Evolutionary conservation across 1,140 invertebrate genomes (phyloP).

Genomic region (Neodiprion fabricii): DNA sequence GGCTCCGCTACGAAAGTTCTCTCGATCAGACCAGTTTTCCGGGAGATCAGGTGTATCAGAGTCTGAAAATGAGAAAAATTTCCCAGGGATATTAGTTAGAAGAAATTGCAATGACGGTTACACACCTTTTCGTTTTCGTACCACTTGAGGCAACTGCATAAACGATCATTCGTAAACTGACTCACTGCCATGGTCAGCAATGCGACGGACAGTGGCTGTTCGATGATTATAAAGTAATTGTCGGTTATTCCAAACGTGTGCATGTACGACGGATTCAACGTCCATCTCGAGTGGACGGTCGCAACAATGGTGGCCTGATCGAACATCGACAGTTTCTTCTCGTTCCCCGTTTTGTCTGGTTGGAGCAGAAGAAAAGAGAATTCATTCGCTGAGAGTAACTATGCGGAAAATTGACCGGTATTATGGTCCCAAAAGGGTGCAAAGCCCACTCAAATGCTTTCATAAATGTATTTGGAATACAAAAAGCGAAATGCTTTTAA

Average conservation of each 20-base stretch:
- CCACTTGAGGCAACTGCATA: slow-evolving; percentile 73
- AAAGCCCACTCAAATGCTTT: too few relatives aligned
- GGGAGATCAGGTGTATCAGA: slow-evolving; percentile 74
- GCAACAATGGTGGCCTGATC: slow-evolving; percentile 73
- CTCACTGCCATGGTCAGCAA: slow-evolving; percentile 64
- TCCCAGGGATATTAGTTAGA: background rate
- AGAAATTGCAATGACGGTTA: slow-evolving; percentile 44
- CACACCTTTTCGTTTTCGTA: slow-evolving; percentile 70
- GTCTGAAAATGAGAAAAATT: slow-evolving; percentile 62
- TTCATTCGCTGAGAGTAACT: too few relatives aligned
- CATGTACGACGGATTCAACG: slow-evolving; percentile 83
- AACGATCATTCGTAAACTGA: slow-evolving; percentile 69
- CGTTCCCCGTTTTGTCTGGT: slow-evolving; percentile 35
- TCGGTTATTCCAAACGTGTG: slow-evolving; percentile 88
- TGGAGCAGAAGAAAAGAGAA: background rate
- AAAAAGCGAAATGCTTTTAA: too few relatives aligned
- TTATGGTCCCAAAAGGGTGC: too few relatives aligned
- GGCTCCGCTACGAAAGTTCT: slow-evolving; percentile 72
- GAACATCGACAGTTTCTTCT: slow-evolving; percentile 68
- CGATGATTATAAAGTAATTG: slow-evolving; percentile 83
- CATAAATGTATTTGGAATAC: too few relatives aligned
- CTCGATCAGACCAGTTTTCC: slow-evolving; percentile 66
- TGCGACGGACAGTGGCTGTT: slow-evolving; percentile 81
- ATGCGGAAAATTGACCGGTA: too few relatives aligned
- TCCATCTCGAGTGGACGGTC: slow-evolving; percentile 74